A percentile compares a stretch with the other conserved stretches of the same genome.
Evolutionary conservation across 2,113 vertebrate species (phyloP).

Genomic region (Coregonus clupeaformis): DNA sequence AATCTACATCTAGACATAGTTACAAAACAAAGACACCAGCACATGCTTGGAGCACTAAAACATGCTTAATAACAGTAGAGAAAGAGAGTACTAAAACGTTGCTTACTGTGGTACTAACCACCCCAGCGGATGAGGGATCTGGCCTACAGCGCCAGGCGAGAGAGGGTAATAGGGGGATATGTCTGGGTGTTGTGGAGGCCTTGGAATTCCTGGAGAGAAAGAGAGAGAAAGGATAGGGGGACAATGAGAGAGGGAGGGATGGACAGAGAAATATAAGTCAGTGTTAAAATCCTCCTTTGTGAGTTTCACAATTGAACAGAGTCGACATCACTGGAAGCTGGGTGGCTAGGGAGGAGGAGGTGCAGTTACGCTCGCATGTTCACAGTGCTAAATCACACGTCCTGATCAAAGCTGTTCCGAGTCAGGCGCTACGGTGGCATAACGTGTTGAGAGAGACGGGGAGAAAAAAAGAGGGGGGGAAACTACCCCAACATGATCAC

Average conservation of each 20-base stretch:
- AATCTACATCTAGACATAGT: too few species aligned
- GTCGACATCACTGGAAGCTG: slow-evolving; percentile 67
- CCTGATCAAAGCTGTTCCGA: slow-evolving; percentile 16
- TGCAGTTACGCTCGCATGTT: slow-evolving; percentile 27
- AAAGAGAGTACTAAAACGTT: slow-evolving; percentile 77
- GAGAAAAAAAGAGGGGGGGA: slow-evolving; percentile 48
- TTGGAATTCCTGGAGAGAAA: slow-evolving; percentile 87
- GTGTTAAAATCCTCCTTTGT: slow-evolving; percentile 57
- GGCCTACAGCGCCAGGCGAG: slow-evolving; percentile 95
- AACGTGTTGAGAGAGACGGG: slow-evolving; percentile 50
- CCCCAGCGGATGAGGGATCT: slow-evolving; percentile 99
- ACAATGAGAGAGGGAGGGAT: background rate
- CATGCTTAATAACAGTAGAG: too few species aligned
- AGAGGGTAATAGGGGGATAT: slow-evolving; percentile 99
- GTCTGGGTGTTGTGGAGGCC: slow-evolving; percentile 97
- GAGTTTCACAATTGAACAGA: slow-evolving; percentile 60
- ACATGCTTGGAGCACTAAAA: too few species aligned
- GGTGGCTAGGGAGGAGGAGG: slow-evolving; percentile 57
- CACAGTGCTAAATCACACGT: too few species aligned
- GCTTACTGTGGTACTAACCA: slow-evolving; percentile 99
- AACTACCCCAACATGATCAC: slow-evolving; percentile 20
- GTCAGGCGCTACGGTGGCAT: slow-evolving; percentile 48
- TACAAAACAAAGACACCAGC: too few species aligned
- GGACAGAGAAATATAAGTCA: background rate
- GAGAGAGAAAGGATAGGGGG: background rate